A percentile compares a stretch with the other conserved stretches of the same genome.
These are phyloP conservation scores for silkworm (Bombyx mori) DNA, from an alignment of 1,140 invertebrate genomes.

Conservation along the genomic window ASM3026992v2 NC_085131.1:9476001-9476500, in stretches of 20 bases:
- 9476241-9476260: constrained; percentile 90
- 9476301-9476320: not conserved
- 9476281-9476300: constrained; percentile 72
- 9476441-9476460: too few species aligned
- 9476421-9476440: too few species aligned
- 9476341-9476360: too few species aligned
- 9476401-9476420: not conserved
- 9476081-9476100: constrained; percentile 83
- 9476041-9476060: constrained; percentile 91
- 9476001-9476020: too few species aligned
- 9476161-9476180: constrained; percentile 87
- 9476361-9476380: not conserved
- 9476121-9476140: constrained; percentile 86
- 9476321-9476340: too few species aligned
- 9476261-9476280: constrained; percentile 98
- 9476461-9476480: too few species aligned
- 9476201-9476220: constrained; percentile 75
- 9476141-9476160: constrained; percentile 88
- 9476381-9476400: not conserved
- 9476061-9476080: constrained; percentile 83
- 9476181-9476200: constrained; percentile 75
- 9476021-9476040: too few species aligned
- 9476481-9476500: too few species aligned
- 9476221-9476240: constrained; percentile 94
- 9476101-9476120: constrained; percentile 86